A percentile compares a stretch with the other conserved stretches of the same genome.
phyloP scores from a whole-genome alignment of 2,888 invertebrate genomes.

The Caenorhabditis sulstoni region DNA sequence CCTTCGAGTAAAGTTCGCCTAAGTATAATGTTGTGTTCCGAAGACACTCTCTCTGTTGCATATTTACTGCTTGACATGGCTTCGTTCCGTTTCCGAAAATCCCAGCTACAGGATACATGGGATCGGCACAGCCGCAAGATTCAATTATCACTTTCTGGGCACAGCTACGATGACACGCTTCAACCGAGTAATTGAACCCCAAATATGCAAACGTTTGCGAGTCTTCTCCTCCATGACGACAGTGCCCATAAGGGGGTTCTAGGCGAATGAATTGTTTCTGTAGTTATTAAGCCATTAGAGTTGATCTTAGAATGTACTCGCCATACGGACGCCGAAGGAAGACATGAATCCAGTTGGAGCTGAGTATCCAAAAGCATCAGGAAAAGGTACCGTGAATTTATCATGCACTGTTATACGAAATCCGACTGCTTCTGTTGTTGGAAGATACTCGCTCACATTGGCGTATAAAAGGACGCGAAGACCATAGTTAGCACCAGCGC shows the following conservation, averaged over 20 bases:
- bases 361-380: conserved; percentile 80
- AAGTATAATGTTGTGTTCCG: conserved; percentile 74
- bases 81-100: conserved; percentile 49
- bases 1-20: conserved; percentile 69
- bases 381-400: conserved; percentile 80
- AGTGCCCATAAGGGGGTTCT: conserved; percentile 77
- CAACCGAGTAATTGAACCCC: conserved; percentile 79
- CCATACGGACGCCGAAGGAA: conserved; percentile 80
- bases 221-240: conserved; percentile 76
- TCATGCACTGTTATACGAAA: conserved; percentile 80
- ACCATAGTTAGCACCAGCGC: conserved; percentile 80
- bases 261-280: conserved; percentile 78
- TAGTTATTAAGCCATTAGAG: conserved; percentile 23
- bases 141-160: conserved; percentile 77
- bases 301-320: conserved; percentile 16
- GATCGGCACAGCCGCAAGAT: conserved; percentile 78
- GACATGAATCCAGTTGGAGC: conserved; percentile 80
- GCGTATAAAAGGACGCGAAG: conserved; percentile 79
- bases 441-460: conserved; percentile 79
- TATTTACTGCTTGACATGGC: conserved; percentile 74
- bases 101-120: conserved; percentile 77
- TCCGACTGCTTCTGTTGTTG: conserved; percentile 79
- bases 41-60: conserved; percentile 77
- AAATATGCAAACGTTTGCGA: conserved; percentile 71
- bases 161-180: conserved; percentile 79